These are phyloP conservation scores for Vulpes lagopus DNA, from an alignment of 2,113 vertebrate genomes.

Conservation along the genomic window DNA sequence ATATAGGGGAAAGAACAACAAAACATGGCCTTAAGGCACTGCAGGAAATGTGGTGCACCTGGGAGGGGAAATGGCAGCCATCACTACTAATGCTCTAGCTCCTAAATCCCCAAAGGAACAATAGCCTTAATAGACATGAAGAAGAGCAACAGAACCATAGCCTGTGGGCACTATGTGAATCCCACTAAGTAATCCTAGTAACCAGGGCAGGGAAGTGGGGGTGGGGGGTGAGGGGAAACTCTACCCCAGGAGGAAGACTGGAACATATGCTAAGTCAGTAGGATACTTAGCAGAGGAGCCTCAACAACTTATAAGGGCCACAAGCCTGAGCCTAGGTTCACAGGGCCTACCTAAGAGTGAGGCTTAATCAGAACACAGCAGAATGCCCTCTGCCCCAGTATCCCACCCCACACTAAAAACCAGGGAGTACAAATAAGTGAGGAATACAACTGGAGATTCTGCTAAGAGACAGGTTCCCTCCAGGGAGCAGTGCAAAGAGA, in stretches of 20 bases:
- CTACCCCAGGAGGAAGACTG: neutral
- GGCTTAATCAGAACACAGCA: neutral
- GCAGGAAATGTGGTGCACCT: no score
- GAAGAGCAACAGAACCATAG: neutral
- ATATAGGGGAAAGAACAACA: neutral
- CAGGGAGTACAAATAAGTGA: neutral
- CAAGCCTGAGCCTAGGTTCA: neutral
- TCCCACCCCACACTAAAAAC: neutral
- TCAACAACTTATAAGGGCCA: neutral
- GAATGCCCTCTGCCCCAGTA: neutral
- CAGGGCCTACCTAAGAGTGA: neutral
- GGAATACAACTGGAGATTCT: neutral
- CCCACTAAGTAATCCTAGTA: neutral
- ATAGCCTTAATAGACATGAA: neutral
- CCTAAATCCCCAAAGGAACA: neutral
- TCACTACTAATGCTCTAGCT: accelerated
- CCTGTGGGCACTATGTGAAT: neutral
- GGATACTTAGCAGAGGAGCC: accelerated
- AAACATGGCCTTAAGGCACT: neutral
- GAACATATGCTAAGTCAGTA: neutral
- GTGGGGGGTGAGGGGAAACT: neutral
- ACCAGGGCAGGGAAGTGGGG: neutral
- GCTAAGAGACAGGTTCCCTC: neutral
- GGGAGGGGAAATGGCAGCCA: neutral
- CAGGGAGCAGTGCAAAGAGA: neutral